A percentile compares a stretch with the other conserved stretches of the same genome.
Evolutionary conservation across 2,888 invertebrate species (phyloP).

Genomic region (Agrotis puta): DNA sequence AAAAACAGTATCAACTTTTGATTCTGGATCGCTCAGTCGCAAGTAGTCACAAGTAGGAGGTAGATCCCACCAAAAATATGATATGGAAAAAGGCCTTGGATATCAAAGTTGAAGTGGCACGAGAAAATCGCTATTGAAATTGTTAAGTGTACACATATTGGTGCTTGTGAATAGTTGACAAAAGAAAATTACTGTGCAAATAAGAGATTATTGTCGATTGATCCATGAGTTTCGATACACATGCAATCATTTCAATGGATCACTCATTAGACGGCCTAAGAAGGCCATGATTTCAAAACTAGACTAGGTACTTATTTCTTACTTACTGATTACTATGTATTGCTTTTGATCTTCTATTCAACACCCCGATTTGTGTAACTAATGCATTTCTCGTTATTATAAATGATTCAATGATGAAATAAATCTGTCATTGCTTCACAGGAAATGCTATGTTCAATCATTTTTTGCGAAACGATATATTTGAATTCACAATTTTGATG

Average conservation of each 20-base stretch:
- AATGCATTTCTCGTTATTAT: slow-evolving; percentile 5
- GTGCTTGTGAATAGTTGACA: not conserved
- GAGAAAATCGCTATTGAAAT: not conserved
- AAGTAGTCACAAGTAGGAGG: too few species aligned
- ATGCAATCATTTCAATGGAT: slow-evolving; percentile 3
- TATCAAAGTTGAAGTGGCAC: not conserved
- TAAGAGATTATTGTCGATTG: not conserved
- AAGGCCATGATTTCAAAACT: slow-evolving; percentile 18
- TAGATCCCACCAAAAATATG: too few species aligned
- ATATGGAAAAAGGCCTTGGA: not conserved
- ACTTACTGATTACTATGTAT: slow-evolving; percentile 18
- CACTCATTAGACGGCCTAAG: not conserved
- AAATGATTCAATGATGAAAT: slow-evolving; percentile 31
- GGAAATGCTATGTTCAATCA: slow-evolving; percentile 12
- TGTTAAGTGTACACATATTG: too few species aligned
- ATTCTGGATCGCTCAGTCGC: too few species aligned
- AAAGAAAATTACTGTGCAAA: not conserved
- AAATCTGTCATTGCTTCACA: slow-evolving; percentile 1
- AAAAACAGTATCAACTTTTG: too few species aligned
- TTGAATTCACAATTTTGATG: not conserved
- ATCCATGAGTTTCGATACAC: not conserved
- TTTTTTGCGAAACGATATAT: slow-evolving; percentile 20
- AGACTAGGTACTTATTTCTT: not conserved
- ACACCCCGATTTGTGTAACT: not conserved
- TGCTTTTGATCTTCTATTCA: slow-evolving; percentile 22